Base-by-base conservation (phyloP, 2,113 vertebrate genomes). In the Halcyon malimbica region DNA sequence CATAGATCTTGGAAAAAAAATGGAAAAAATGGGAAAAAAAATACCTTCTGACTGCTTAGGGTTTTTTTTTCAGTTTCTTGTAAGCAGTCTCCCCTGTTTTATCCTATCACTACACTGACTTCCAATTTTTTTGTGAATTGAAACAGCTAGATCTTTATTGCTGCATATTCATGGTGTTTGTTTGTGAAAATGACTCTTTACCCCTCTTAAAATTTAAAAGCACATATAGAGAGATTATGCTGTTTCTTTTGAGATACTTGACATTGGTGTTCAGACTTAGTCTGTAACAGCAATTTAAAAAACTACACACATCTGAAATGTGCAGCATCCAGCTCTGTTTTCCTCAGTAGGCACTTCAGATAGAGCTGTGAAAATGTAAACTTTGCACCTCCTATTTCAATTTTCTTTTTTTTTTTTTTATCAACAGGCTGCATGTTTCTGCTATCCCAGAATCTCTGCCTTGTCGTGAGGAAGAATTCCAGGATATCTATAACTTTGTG, bases 381-480 rank as follows among this genome's bases (percentile, higher is more conserved):
- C 23, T 17, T n/a, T 53, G 18, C 9, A 50, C 26, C 9, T 77
- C 21, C 12, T 13, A 8, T 79, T 94, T 75, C 7, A 60, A 41
- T 31, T 35, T 67, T 60, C 16, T 44, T 85, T 8, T 18, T 48
- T 81, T 57, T 51, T 39, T 54, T 88, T 87, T 84, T 29, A 87
- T 91, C 31, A n/a, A 59, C 64, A 99, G 99, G 96, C 95, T 99
- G 33, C 99, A 99, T 51, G 99, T 99, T 90, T 99, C 99, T 85
- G 97, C 99, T 9, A 85, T 99, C 68, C 99, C 99, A 1, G 99
- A 99, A 83, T 99, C 99, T 33, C 98, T 99, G 75, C 99, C 99
- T 33, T 99, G 99, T 96, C 98, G 99, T 85, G 99, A 99, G 96
- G 98, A 99, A 96, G 99, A 99, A 97, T 99, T 99, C 86, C 99